phyloP scores from a whole-genome alignment of 1,140 invertebrate genomes.

The Drosophila kepulauana region DNA sequence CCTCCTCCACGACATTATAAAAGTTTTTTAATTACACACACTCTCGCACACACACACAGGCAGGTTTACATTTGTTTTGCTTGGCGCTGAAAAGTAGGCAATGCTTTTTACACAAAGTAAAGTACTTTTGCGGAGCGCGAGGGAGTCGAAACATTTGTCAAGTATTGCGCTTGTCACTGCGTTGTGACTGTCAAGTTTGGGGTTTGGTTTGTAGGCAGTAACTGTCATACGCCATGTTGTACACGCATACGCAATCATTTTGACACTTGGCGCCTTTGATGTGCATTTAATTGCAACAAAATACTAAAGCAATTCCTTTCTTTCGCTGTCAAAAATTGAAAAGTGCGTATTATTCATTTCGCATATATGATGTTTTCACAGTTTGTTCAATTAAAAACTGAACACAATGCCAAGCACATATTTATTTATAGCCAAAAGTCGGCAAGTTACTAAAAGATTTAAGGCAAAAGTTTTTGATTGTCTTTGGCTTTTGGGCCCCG shows the following conservation, averaged over 20 bases:
- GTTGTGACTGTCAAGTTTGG: slow-evolving; percentile 20
- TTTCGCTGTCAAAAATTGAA: slow-evolving; percentile 14
- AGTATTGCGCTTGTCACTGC: slow-evolving; percentile 33
- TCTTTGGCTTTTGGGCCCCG: slow-evolving; percentile 19
- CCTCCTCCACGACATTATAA: slow-evolving; percentile 48
- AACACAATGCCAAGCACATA: not conserved
- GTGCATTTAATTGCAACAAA: slow-evolving; percentile 73
- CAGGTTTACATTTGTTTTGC: slow-evolving; percentile 32
- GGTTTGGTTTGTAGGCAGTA: slow-evolving; percentile 13
- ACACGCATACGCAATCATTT: slow-evolving; percentile 48
- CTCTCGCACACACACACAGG: slow-evolving; percentile 5
- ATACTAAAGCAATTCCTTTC: slow-evolving; percentile 36
- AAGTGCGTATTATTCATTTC: slow-evolving; percentile 1
- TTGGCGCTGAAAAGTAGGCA: slow-evolving; percentile 48
- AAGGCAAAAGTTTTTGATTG: slow-evolving; percentile 36
- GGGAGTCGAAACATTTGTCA: slow-evolving; percentile 39
- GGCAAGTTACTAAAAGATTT: slow-evolving; percentile 1
- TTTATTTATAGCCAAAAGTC: slow-evolving; percentile 11
- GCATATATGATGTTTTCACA: not conserved
- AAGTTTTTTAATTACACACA: slow-evolving; percentile 74
- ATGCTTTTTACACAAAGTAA: slow-evolving; percentile 30
- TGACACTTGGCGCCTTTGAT: slow-evolving; percentile 63
- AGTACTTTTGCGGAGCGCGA: slow-evolving; percentile 5
- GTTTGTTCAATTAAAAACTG: not conserved
- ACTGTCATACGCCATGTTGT: slow-evolving; percentile 67